Evolutionary conservation across 2,797 vertebrate species (phyloP), one percentile per base, ranked within the genome.

Genomic region (Girardinus metallicus): DNA sequence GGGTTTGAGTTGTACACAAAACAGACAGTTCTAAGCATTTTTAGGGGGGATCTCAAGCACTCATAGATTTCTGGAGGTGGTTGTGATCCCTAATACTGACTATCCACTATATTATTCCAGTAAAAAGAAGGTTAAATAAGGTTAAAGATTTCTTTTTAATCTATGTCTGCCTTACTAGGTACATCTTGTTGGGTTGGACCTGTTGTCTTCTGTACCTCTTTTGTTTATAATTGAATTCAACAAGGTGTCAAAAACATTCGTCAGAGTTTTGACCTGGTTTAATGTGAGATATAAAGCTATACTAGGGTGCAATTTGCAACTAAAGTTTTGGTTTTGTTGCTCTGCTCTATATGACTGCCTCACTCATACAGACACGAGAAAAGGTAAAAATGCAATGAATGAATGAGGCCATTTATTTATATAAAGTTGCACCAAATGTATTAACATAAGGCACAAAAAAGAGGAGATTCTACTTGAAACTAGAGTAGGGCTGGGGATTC

Each of bases 401-500:
- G 39, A 70, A n/a, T 43, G 66, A 70, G 26, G n/a, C 26, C 11
- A 44, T n/a, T 44, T 70, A 70, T 44, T 13, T 70, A 15, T 26
- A 70, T n/a, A n/a, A 70, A 70, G 11, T 43, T 46, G 6, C 15
- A 29, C 12, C 68, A 41, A 41, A 68, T 41, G 64, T 12, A 68
- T 68, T 68, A 79, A 86, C 79, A 46, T 18, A 31, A 46, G 39
- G 39, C 74, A 46, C 1, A 49, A 31, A 53, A 73, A 49, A 79
- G 62, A 10, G 53, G 53, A 73, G 79, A 74, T 74, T 75, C 74
- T 68, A 44, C 78, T 46, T 26, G 80, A 79, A 90, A 89, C 62
- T 76, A 75, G 86, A 89, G 80, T 77, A 62, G 84, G 84, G 88
- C 89, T 87, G 87, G 74, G 60, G 84, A 85, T 84, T 76, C 80